These are phyloP conservation scores for Calliopsis andreniformis DNA, from an alignment of 1,140 invertebrate species.

Conservation along the genomic window DNA sequence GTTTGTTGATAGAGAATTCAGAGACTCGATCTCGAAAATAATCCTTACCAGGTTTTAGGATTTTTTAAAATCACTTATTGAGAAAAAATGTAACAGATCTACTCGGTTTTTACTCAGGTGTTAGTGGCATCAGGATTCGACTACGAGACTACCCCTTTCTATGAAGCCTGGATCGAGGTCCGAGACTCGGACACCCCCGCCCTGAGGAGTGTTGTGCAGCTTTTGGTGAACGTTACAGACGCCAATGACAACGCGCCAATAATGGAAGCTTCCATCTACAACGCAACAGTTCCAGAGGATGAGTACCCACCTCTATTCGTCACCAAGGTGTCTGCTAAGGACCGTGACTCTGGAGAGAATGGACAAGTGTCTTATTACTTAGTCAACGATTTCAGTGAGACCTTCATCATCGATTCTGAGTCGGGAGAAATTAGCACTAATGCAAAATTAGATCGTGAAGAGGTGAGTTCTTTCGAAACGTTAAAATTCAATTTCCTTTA, in stretches of 20 bases:
- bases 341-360: conserved; percentile 94
- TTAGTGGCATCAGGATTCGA: conserved; percentile 91
- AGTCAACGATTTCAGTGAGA: conserved; percentile 87
- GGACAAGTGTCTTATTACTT: conserved; percentile 91
- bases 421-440: conserved; percentile 94
- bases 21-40: too few relatives aligned
- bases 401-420: conserved; percentile 90
- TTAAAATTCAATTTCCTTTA: too few relatives aligned
- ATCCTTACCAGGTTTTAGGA: too few relatives aligned
- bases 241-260: conserved; percentile 95
- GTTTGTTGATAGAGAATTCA: conserved; percentile 81
- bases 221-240: conserved; percentile 94
- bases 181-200: conserved; percentile 91
- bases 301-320: conserved; percentile 90
- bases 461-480: conserved; percentile 73
- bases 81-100: background rate
- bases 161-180: conserved; percentile 97
- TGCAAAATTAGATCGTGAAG: conserved; percentile 92
- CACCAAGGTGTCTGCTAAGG: conserved; percentile 89
- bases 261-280: conserved; percentile 91
- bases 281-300: conserved; percentile 92
- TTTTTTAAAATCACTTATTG: too few relatives aligned
- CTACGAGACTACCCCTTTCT: conserved; percentile 91
- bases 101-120: conserved; percentile 62
- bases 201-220: conserved; percentile 87